Conservation (phyloP, 2,888 invertebrate species). For the Pteria penguin region DNA sequence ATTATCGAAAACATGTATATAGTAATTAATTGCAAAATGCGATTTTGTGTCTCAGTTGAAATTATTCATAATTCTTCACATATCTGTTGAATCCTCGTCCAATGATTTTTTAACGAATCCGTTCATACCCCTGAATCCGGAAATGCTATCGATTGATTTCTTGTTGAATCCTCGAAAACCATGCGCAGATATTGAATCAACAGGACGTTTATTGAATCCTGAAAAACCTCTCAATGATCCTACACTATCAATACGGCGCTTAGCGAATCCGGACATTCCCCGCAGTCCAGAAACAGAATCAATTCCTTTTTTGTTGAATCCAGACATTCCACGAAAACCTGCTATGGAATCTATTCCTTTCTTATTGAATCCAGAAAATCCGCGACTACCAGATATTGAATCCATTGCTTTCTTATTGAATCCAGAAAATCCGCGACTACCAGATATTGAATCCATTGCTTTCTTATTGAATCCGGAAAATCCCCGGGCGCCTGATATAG, state of each 20-base stretch:
- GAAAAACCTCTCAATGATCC: conserved; percentile 34
- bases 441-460: conserved; percentile 33
- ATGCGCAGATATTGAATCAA: conserved; percentile 38
- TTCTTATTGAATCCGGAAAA: conserved; percentile 37
- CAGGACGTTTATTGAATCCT: conserved; percentile 39
- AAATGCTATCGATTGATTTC: conserved; percentile 39
- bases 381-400: conserved; percentile 27
- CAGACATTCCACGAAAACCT: conserved; percentile 17
- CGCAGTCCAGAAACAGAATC: conserved; percentile 39
- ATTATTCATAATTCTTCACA: too few species aligned
- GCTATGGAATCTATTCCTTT: conserved; percentile 30
- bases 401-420: conserved; percentile 40
- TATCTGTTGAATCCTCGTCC: too few species aligned
- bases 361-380: conserved; percentile 29
- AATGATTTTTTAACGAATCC: conserved; percentile 45
- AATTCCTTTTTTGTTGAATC: conserved; percentile 34
- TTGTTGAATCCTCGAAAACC: conserved; percentile 47
- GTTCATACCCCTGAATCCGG: conserved; percentile 26
- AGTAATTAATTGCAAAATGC: too few species aligned
- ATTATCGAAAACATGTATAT: too few species aligned
- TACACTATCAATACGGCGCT: conserved; percentile 40
- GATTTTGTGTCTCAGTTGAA: too few species aligned
- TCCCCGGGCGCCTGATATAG: conserved; percentile 36
- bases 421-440: conserved; percentile 32
- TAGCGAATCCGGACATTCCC: conserved; percentile 45